Conservation (phyloP, 2,113 vertebrate species). For the Camelus bactrianus region DNA sequence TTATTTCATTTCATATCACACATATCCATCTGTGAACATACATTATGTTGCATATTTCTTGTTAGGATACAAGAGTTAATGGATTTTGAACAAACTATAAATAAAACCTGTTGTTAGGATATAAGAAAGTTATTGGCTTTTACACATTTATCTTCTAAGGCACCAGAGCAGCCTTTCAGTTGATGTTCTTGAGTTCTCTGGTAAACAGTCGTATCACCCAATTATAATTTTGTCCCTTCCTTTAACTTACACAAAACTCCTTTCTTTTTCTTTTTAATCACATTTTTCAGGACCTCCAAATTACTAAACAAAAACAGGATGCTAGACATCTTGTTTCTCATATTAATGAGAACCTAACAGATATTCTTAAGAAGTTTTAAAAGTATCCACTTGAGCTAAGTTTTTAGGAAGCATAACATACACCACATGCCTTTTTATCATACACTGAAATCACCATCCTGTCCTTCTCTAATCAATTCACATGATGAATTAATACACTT, state of each 20-base stretch:
- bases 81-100: not conserved
- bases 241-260: not conserved
- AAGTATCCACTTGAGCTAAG: not conserved
- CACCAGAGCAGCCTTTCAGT: not conserved
- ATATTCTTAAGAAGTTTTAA: not conserved
- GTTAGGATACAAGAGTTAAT: not conserved
- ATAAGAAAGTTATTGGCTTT: not conserved
- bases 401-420: not conserved
- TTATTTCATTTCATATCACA: not conserved
- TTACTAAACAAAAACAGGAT: not conserved
- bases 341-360: not conserved
- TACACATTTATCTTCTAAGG: not conserved
- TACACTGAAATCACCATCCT: not conserved
- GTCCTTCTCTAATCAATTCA: not conserved
- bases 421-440: not conserved
- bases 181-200: not conserved
- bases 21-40: not conserved
- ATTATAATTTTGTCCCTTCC: not conserved
- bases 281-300: not conserved
- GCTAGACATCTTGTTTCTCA: not conserved
- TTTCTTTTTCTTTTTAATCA: constrained; percentile 18
- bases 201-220: not conserved
- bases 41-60: not conserved
- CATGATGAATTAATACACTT: not conserved
- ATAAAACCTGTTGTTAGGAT: not conserved